A percentile compares a stretch with the other conserved stretches of the same genome.
Conservation (phyloP, 2,888 invertebrate species). For the Saturnia japonica region DNA sequence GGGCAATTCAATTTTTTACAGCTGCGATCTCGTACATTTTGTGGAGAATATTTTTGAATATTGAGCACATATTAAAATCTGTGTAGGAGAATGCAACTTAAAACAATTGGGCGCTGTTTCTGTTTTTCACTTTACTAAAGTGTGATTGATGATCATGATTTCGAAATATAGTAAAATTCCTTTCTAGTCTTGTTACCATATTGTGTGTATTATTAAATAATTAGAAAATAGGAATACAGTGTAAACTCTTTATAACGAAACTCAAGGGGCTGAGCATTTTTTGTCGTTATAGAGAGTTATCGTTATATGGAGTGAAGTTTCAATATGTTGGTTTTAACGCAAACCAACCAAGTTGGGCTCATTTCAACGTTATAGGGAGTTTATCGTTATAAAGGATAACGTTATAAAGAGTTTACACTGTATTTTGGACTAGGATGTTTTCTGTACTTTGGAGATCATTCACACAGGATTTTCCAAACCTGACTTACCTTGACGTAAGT, state of each 20-base stretch:
- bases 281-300: too few species aligned
- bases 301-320: too few species aligned
- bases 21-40: neutral
- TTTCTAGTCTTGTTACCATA: neutral
- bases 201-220: neutral
- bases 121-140: neutral
- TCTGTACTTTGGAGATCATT: neutral
- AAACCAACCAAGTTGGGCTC: too few species aligned
- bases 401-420: too few species aligned
- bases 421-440: neutral
- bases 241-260: too few species aligned
- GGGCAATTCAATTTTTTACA: neutral
- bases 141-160: neutral
- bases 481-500: neutral
- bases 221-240: neutral
- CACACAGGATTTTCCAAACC: neutral
- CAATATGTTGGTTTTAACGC: too few species aligned
- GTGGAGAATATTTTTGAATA: neutral
- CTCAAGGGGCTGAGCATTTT: too few species aligned
- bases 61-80: neutral
- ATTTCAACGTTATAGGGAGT: too few species aligned
- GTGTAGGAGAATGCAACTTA: too few species aligned
- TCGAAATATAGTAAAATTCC: neutral
- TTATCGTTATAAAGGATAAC: too few species aligned
- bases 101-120: too few species aligned